These are phyloP conservation scores for Pseudochaenichthys georgianus DNA, from an alignment of 2,797 vertebrate genomes.

Conservation along the genomic window DNA sequence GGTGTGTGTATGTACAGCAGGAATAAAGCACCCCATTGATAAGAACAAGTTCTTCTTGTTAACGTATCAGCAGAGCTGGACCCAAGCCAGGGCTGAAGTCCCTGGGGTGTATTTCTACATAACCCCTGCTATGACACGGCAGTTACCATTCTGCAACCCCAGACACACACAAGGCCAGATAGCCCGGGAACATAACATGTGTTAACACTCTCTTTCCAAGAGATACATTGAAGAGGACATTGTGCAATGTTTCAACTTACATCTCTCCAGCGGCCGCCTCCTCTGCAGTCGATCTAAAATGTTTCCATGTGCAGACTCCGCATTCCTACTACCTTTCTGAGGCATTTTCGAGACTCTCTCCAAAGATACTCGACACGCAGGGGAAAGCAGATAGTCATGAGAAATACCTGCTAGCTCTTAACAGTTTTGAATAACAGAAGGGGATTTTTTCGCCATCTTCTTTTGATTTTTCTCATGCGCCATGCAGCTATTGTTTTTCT, in stretches of 20 bases:
- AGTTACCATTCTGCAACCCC: conserved; percentile 59
- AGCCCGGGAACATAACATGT: conserved; percentile 73
- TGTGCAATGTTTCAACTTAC: conserved; percentile 77
- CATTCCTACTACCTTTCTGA: conserved; percentile 73
- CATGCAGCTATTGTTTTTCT: conserved; percentile 63
- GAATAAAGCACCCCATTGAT: conserved; percentile 86
- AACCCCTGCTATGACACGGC: conserved; percentile 70
- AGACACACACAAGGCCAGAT: conserved; percentile 20
- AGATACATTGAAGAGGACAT: conserved; percentile 79
- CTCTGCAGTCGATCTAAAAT: conserved; percentile 69
- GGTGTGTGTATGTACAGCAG: conserved; percentile 65
- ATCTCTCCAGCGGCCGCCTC: conserved; percentile 62
- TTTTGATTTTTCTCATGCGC: conserved; percentile 49
- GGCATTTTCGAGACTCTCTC: conserved; percentile 66
- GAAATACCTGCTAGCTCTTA: conserved; percentile 78
- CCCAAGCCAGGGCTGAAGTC: conserved; percentile 67
- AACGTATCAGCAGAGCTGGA: conserved; percentile 82
- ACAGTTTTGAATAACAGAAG: conserved; percentile 74
- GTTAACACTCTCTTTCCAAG: conserved; percentile 77
- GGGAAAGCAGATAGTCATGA: conserved; percentile 83
- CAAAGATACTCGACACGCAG: conserved; percentile 73
- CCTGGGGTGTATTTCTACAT: conserved; percentile 74
- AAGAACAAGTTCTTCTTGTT: conserved; percentile 89
- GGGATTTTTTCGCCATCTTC: conserved; percentile 47
- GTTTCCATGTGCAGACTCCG: conserved; percentile 77